Conservation (phyloP, 2,888 invertebrate genomes). For the Calliphora vomitoria region DNA sequence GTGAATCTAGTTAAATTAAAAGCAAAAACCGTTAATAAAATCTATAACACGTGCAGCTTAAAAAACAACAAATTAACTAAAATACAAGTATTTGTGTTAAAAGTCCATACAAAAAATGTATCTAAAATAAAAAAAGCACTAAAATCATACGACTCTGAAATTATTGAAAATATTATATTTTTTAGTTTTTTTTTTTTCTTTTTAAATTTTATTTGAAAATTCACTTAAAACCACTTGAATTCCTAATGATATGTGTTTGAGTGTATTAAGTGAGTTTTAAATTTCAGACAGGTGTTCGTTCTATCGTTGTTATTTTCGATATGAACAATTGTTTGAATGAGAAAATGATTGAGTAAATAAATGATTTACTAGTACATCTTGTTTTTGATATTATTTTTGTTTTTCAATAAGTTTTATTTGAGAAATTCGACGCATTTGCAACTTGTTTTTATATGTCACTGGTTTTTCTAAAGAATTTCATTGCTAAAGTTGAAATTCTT, state of each 20-base stretch:
- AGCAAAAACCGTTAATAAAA: slow-evolving; percentile 15
- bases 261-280: neutral
- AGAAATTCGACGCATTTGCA: slow-evolving; percentile 52
- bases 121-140: neutral
- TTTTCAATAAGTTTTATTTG: slow-evolving; percentile 10
- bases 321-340: neutral
- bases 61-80: slow-evolving; percentile 10
- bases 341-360: neutral
- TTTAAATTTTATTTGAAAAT: slow-evolving; percentile 26
- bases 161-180: slow-evolving; percentile 16
- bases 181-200: too few relatives aligned
- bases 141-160: neutral
- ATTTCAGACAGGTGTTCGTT: slow-evolving; percentile 50
- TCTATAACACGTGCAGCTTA: slow-evolving; percentile 61
- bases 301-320: slow-evolving; percentile 1
- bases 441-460: slow-evolving; percentile 52
- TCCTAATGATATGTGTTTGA: slow-evolving; percentile 1
- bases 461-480: slow-evolving; percentile 52
- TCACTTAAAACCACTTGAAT: slow-evolving; percentile 27
- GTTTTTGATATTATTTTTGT: neutral
- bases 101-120: neutral
- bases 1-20: slow-evolving; percentile 16
- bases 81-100: slow-evolving; percentile 12
- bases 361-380: slow-evolving; percentile 46
- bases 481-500: slow-evolving; percentile 42